Evolutionary conservation across 2,113 vertebrate species (phyloP), one percentile per base, ranked within the genome.

Genomic region (Circaetus cinerascens): DNA sequence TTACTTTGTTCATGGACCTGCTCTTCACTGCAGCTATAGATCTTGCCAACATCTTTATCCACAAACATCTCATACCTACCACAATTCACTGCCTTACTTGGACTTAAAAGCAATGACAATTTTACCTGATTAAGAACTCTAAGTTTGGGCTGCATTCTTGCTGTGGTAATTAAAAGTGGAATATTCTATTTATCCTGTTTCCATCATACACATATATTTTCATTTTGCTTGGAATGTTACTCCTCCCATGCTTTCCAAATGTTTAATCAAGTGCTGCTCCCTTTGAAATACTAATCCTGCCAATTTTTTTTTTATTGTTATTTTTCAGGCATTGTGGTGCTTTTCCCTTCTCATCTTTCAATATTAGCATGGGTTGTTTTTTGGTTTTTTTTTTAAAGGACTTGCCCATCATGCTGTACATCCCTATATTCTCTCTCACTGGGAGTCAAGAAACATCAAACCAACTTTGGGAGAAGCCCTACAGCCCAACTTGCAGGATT

Each of bases 231-330:
- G 96, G 95, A 95, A 97, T 91, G 91, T 43, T 97, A 88, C 91
- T 90, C 81, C 92, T 96, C 59, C 22, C 92, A 50, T 90, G 92
- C 74, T 91, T 93, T 96, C 83, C 93, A 95, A 97, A 89, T 74
- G 92, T 96, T 96, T 96, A 95, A 96, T 96, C 93, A 96, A 96
- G 93, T 63, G 71, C 88, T 96, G 88, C 81, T 97, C 88, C 95
- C 95, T 97, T 96, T 95, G 90, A 97, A 97, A 93, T 83, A 93
- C 40, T 92, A 94, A 94, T 89, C 94, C 85, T 91, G 80, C 90
- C 59, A 34, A 92, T 16, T 78, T 63, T 90, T 95, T 53, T 53
- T 93, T 88, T 27, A 89, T 43, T 95, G 86, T 83, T 92, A 60
- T 80, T 89, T 96, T 97, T 83, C 45, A 88, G 74, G 81, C 59